A percentile compares a stretch with the other conserved stretches of the same genome.
Conservation (phyloP, 2,888 invertebrate genomes). For the Agrotis segetum region DNA sequence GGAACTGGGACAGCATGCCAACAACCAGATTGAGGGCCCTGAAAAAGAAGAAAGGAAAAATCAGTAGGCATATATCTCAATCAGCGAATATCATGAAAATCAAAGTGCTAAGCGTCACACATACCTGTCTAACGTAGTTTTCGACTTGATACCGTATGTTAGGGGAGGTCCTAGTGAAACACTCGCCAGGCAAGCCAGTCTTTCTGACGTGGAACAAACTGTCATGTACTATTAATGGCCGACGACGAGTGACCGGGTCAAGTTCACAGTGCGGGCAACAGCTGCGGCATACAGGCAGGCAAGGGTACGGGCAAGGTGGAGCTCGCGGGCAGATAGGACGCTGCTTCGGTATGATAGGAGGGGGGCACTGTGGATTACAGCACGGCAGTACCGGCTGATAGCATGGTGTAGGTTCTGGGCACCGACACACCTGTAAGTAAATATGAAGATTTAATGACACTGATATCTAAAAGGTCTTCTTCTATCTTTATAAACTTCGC, state of each 20-base stretch:
- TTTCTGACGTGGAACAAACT: conserved; percentile 85
- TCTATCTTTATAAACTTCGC: background rate
- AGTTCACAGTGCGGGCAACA: conserved; percentile 83
- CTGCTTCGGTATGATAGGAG: conserved; percentile 88
- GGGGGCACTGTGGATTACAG: conserved; percentile 89
- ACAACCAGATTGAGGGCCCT: conserved; percentile 79
- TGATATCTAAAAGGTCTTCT: background rate
- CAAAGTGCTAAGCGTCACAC: conserved; percentile 16
- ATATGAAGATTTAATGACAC: background rate
- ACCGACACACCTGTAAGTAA: conserved; percentile 79
- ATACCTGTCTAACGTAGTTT: conserved; percentile 81
- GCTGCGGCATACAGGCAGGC: conserved; percentile 86
- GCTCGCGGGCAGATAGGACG: conserved; percentile 86
- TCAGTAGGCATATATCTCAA: background rate
- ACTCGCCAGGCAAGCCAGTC: conserved; percentile 77
- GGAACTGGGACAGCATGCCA: conserved; percentile 76
- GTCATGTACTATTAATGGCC: conserved; percentile 91
- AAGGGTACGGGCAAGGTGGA: conserved; percentile 86
- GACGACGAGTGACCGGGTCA: conserved; percentile 91
- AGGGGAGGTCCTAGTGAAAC: conserved; percentile 74
- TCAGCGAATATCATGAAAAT: background rate
- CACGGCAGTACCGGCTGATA: conserved; percentile 86
- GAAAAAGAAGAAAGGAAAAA: conserved; percentile 51
- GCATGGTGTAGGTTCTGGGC: conserved; percentile 84
- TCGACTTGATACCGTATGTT: conserved; percentile 79